Base-by-base conservation (phyloP, 2,797 vertebrate species). In the Pipistrellus kuhlii region DNA sequence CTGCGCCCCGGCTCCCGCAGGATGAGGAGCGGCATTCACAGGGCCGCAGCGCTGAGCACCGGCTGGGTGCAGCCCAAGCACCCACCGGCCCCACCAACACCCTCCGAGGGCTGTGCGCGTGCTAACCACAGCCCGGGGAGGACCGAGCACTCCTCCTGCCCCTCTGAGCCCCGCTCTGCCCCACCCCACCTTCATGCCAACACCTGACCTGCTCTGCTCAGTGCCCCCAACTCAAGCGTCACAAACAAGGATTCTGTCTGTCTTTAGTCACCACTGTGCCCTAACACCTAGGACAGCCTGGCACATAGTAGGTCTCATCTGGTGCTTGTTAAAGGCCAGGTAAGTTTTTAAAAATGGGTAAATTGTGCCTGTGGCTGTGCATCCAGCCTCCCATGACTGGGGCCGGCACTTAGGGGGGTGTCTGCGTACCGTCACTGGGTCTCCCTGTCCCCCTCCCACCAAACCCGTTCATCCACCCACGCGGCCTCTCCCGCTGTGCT, bases 121-220 rank as follows among this genome's bases (percentile, higher is more conserved):
- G 55, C 25, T 48, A 8, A 55, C 0, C 0, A 14, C 8, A 38
- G 48, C 41, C 57, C 57, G 12, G 57, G 57, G 57, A 27, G 57
- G 57, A 57, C 23, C 2, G 11, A 2, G 57, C 25, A 3, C 23
- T 32, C 62, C 32, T 23, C 9, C 23, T 0, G 0, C 27, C 57
- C 57, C 17, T 21, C 35, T 30, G 41, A 51, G 20, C 62, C 17
- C 44, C 6, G 17, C 57, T 73, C 75, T 5, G 59, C 59, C 41
- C 3, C 14, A 13, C 7, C 4, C 35, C 2, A 9, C 44, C 44
- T 14, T 77, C 55, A 8, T 6, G 44, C 25, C 3, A 0, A 51
- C 8, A 0, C 12, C 17, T 27, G 11, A 10, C 35, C 59, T 25
- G 55, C 41, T 73, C n/a, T 32, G 18, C 3, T 35, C 44, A 46